A percentile compares a stretch with the other conserved stretches of the same genome.
These are phyloP conservation scores for Paraescarpia echinospica DNA, from an alignment of 1,140 invertebrate species.

Conservation along the genomic window DNA sequence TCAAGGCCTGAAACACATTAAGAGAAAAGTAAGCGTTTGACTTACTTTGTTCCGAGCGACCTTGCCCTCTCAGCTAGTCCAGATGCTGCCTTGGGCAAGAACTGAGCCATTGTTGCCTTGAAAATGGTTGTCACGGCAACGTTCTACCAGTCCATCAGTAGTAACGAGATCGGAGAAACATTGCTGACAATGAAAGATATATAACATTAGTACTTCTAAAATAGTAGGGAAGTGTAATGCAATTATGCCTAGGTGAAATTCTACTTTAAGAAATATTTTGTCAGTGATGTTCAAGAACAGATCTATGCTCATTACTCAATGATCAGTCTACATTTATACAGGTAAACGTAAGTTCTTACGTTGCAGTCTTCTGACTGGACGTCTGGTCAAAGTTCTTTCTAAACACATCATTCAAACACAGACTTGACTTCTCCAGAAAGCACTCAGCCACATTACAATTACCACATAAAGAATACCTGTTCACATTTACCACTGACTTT, in stretches of 20 bases:
- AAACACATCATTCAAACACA: too few relatives aligned
- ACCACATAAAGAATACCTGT: too few relatives aligned
- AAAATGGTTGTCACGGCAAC: background rate
- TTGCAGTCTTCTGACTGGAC: too few relatives aligned
- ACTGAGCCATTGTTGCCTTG: background rate
- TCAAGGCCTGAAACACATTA: too few relatives aligned
- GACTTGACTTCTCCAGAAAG: too few relatives aligned
- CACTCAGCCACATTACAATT: too few relatives aligned
- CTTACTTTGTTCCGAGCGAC: background rate
- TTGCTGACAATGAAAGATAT: background rate
- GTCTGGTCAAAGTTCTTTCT: too few relatives aligned
- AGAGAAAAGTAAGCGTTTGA: background rate
- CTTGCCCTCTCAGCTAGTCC: background rate
- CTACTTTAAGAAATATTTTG: background rate
- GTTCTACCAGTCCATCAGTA: background rate
- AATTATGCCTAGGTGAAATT: background rate
- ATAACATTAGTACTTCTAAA: background rate
- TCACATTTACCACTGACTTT: too few relatives aligned
- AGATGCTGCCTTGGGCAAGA: background rate
- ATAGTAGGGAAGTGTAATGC: background rate
- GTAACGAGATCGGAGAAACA: background rate
- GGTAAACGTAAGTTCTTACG: too few relatives aligned
- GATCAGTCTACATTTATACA: too few relatives aligned
- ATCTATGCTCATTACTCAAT: too few relatives aligned
- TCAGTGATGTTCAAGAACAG: background rate